Percentiles rank a stretch among this genome's conserved stretches.
Evolutionary conservation across 92 coral and sea anemone genomes (phyloP).

Genomic region (Blastomussa wellsi): DNA sequence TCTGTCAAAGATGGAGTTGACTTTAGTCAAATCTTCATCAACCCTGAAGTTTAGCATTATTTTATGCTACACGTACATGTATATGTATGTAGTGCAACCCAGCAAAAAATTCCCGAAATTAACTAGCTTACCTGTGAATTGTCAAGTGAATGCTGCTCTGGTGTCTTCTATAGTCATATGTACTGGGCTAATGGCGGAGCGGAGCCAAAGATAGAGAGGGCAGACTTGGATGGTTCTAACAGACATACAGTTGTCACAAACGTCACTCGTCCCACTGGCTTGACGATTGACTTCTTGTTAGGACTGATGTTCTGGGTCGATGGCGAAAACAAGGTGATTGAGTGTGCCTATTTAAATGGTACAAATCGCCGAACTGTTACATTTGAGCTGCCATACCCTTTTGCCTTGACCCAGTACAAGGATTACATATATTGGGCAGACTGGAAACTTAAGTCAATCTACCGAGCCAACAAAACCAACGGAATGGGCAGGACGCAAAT

Average conservation of each 20-base stretch:
- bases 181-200: constrained; percentile 87
- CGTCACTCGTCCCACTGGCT: constrained; percentile 66
- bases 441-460: constrained; percentile 65
- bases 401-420: constrained; percentile 74
- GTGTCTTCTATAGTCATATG: constrained; percentile 59
- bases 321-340: constrained; percentile 63
- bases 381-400: constrained; percentile 53
- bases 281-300: constrained; percentile 79
- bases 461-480: constrained; percentile 86
- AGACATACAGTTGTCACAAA: constrained; percentile 47
- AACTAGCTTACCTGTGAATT: no score
- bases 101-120: no score
- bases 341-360: constrained; percentile 75
- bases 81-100: no score
- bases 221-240: constrained; percentile 90
- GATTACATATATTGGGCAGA: constrained; percentile 93
- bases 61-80: no score
- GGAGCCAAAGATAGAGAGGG: constrained; percentile 71
- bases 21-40: no score
- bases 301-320: constrained; percentile 85
- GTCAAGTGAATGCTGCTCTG: not conserved
- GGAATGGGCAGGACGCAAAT: constrained; percentile 78
- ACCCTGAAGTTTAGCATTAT: no score
- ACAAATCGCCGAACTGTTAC: constrained; percentile 68
- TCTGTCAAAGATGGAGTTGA: no score